Evolutionary conservation across 2,113 vertebrate genomes (phyloP).

Genomic region (Verasper variegatus): DNA sequence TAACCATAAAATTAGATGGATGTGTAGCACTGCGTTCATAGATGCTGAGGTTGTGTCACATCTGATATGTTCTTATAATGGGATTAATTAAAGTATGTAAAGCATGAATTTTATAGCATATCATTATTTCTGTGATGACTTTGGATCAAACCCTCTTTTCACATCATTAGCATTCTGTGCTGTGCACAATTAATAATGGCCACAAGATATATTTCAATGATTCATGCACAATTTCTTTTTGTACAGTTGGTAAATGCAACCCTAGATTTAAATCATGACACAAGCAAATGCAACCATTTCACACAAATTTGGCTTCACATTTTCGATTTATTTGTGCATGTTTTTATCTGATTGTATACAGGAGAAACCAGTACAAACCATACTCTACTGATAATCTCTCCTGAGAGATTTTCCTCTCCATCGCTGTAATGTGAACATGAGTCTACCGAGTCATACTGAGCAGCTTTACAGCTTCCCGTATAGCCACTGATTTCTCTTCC

Average conservation of each 20-base stretch:
- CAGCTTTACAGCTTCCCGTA: constrained; percentile 59
- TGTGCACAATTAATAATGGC: no score
- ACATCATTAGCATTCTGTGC: neutral
- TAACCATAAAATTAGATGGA: constrained; percentile 56
- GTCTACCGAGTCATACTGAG: constrained; percentile 53
- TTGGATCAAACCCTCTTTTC: neutral
- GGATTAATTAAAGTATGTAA: constrained; percentile 12
- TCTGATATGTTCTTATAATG: constrained; percentile 20
- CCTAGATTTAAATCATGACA: neutral
- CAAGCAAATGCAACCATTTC: neutral
- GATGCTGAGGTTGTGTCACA: constrained; percentile 21
- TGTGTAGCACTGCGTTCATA: constrained; percentile 21
- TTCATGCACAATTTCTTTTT: neutral
- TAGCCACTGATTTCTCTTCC: constrained; percentile 63
- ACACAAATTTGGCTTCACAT: neutral
- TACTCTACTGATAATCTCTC: constrained; percentile 40
- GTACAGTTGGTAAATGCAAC: constrained; percentile 13
- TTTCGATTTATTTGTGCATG: neutral
- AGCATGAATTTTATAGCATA: constrained; percentile 15
- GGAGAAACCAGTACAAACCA: constrained; percentile 1
- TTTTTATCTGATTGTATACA: neutral
- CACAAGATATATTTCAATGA: constrained; percentile 5
- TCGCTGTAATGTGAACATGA: constrained; percentile 54
- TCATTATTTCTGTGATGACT: constrained; percentile 8
- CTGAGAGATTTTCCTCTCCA: constrained; percentile 29